Conservation (phyloP, 2,888 invertebrate genomes). For the Hecatera dysodea region DNA sequence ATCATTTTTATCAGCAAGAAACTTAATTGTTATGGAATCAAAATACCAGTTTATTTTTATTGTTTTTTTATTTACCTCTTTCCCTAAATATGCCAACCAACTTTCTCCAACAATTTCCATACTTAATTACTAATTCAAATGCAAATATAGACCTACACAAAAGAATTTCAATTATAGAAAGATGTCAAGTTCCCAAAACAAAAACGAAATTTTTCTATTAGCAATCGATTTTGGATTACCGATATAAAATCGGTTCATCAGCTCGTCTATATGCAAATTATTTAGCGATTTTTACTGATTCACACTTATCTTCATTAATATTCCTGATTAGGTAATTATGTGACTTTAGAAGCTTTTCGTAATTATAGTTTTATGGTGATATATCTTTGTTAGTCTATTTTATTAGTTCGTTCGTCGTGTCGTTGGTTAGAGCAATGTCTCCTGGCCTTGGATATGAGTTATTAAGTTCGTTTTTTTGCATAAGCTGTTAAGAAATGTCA, state of each 20-base stretch:
- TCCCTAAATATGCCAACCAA: conserved; percentile 6
- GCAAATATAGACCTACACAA: conserved; percentile 42
- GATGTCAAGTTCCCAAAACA: conserved; percentile 38
- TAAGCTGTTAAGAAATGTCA: conserved; percentile 18
- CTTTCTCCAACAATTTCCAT: conserved; percentile 34
- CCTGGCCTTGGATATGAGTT: conserved; percentile 39
- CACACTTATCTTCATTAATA: conserved; percentile 48
- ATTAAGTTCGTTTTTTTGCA: conserved; percentile 32
- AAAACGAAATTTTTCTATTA: conserved; percentile 49
- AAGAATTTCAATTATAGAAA: conserved; percentile 30
- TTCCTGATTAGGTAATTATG: conserved; percentile 45
- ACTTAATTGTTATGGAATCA: background rate
- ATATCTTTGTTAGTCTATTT: conserved; percentile 61
- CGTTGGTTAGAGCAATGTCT: conserved; percentile 42
- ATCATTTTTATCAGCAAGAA: background rate
- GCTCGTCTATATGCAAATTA: conserved; percentile 56
- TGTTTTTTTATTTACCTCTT: background rate
- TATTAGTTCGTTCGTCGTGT: conserved; percentile 58
- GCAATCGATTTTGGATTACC: conserved; percentile 46
- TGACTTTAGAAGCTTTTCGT: conserved; percentile 41
- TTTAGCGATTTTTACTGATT: conserved; percentile 52
- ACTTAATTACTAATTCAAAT: conserved; percentile 31
- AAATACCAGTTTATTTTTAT: background rate
- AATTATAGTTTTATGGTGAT: conserved; percentile 63
- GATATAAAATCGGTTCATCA: conserved; percentile 41